A percentile compares a stretch with the other conserved stretches of the same genome.
phyloP scores from a whole-genome alignment of 1,140 invertebrate genomes.

The Drosophila santomea region DNA sequence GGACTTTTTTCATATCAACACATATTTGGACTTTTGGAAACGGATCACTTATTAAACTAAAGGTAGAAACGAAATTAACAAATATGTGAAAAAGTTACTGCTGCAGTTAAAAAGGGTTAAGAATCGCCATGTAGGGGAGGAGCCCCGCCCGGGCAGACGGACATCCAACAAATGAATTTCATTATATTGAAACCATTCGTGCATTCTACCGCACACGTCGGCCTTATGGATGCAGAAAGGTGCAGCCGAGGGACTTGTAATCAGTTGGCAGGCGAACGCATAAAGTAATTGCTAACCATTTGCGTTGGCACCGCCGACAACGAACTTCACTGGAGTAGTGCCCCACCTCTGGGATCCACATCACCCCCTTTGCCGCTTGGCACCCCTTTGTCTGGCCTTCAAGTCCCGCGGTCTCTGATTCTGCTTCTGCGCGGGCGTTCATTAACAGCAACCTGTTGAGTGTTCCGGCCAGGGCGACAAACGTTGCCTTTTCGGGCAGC shows the following conservation, averaged over 20 bases:
- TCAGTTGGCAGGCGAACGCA: slow-evolving; percentile 81
- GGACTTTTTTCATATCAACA: too few relatives aligned
- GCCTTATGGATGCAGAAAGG: slow-evolving; percentile 33
- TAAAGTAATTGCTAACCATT: slow-evolving; percentile 83
- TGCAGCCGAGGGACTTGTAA: slow-evolving; percentile 75
- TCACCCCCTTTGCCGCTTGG: background rate
- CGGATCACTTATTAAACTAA: too few relatives aligned
- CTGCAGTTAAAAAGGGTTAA: slow-evolving; percentile 12
- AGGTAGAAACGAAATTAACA: too few relatives aligned
- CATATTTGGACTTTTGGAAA: too few relatives aligned
- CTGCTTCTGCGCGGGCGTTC: slow-evolving; percentile 71
- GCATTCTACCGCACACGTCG: slow-evolving; percentile 80
- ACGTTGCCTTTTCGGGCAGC: slow-evolving; percentile 73
- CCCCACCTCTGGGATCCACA: slow-evolving; percentile 1
- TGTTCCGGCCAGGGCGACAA: slow-evolving; percentile 70
- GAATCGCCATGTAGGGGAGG: background rate
- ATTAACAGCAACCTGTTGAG: slow-evolving; percentile 82
- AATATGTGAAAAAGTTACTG: background rate
- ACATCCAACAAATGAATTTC: slow-evolving; percentile 77
- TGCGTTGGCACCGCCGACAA: slow-evolving; percentile 74
- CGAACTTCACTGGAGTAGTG: slow-evolving; percentile 36
- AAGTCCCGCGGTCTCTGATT: slow-evolving; percentile 6
- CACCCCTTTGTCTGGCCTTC: background rate
- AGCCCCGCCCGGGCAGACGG: slow-evolving; percentile 30
- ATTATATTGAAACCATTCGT: slow-evolving; percentile 82